Evolutionary conservation across 2,888 invertebrate genomes (phyloP).

Genomic region (Augiades crinisus): DNA sequence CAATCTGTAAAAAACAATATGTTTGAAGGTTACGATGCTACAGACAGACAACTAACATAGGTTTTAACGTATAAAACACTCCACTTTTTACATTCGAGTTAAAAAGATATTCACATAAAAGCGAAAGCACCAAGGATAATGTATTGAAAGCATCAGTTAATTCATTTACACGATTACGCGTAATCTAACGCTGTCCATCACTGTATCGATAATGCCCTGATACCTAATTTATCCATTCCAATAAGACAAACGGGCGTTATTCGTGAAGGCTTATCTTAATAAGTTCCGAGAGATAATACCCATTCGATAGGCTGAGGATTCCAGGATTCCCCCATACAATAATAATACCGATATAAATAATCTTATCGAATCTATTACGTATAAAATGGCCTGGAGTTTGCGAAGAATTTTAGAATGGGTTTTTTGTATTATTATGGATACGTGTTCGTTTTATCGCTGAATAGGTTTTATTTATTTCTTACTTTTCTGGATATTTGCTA

Average conservation of each 20-base stretch:
- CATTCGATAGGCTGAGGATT: constrained; percentile 19
- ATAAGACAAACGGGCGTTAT: constrained; percentile 60
- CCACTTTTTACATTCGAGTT: too few species aligned
- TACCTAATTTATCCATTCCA: constrained; percentile 51
- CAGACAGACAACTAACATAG: too few species aligned
- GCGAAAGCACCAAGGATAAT: constrained; percentile 13
- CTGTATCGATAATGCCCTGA: constrained; percentile 57
- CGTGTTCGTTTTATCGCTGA: constrained; percentile 3
- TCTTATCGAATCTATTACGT: constrained; percentile 23
- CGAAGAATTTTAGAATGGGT: constrained; percentile 4
- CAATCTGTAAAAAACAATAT: too few species aligned
- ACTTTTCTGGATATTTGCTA: too few species aligned
- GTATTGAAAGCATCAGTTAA: constrained; percentile 35
- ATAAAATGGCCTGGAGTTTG: constrained; percentile 13
- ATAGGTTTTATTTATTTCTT: too few species aligned
- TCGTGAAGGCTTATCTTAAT: constrained; percentile 75
- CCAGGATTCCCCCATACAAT: constrained; percentile 23
- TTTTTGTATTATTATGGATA: not conserved
- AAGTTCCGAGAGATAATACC: constrained; percentile 68
- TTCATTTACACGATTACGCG: constrained; percentile 60
- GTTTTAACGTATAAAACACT: too few species aligned
- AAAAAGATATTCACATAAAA: constrained; percentile 7
- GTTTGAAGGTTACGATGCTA: too few species aligned
- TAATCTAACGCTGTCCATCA: constrained; percentile 71
- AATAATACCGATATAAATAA: constrained; percentile 21